Evolutionary conservation across 2,888 invertebrate genomes (phyloP).

Genomic region (Cantharis lateralis): DNA sequence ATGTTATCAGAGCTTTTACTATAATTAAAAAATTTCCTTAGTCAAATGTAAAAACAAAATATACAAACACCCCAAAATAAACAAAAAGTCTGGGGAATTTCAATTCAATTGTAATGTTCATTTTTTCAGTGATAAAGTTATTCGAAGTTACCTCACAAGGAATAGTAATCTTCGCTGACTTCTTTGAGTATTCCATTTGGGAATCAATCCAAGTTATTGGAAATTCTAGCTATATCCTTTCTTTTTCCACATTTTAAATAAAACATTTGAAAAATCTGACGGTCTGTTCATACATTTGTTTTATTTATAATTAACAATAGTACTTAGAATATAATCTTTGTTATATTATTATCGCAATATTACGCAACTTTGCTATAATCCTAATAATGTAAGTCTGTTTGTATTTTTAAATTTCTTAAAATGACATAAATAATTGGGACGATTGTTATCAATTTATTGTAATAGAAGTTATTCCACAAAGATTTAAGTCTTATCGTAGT

Average conservation of each 20-base stretch:
- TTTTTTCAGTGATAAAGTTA: conserved; percentile 8
- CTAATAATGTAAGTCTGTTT: no score
- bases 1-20: not conserved
- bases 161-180: conserved; percentile 11
- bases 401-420: no score
- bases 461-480: not conserved
- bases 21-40: not conserved
- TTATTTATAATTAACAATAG: not conserved
- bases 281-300: not conserved
- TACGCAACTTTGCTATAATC: no score
- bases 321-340: not conserved
- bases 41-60: not conserved
- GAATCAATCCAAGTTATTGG: conserved; percentile 20
- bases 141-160: conserved; percentile 7
- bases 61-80: not conserved
- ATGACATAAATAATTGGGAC: not conserved
- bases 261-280: not conserved
- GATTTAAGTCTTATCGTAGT: conserved; percentile 4
- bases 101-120: conserved; percentile 17
- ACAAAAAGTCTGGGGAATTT: conserved; percentile 3
- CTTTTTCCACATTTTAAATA: not conserved
- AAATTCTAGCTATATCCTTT: conserved; percentile 9
- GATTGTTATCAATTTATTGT: not conserved
- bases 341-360: not conserved
- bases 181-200: conserved; percentile 16